Evolutionary conservation across 2,888 invertebrate genomes (phyloP).

Genomic region (Adela reaumurella): DNA sequence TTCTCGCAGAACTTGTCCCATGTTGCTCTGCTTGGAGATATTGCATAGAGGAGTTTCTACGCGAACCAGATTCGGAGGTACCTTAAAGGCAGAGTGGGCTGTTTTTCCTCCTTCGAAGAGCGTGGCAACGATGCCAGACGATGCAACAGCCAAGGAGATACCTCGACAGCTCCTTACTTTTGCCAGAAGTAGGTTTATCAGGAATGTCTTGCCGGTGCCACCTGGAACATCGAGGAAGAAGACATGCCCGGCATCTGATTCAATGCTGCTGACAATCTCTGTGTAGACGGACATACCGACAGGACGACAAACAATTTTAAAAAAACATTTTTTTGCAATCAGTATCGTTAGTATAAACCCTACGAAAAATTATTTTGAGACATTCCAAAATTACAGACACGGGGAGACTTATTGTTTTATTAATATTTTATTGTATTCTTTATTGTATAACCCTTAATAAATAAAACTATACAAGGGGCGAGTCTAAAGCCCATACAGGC

Average conservation of each 20-base stretch:
- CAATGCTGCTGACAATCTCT: slow-evolving; percentile 9
- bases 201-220: slow-evolving; percentile 25
- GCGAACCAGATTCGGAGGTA: slow-evolving; percentile 10
- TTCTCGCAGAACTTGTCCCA: slow-evolving; percentile 12
- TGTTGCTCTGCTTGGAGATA: slow-evolving; percentile 12
- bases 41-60: slow-evolving; percentile 14
- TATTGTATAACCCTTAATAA: too few relatives aligned
- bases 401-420: too few relatives aligned
- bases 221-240: slow-evolving; percentile 22
- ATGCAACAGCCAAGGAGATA: slow-evolving; percentile 20
- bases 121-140: slow-evolving; percentile 21
- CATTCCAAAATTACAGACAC: slow-evolving; percentile 15
- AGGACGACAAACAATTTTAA: slow-evolving; percentile 12
- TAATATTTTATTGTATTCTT: too few relatives aligned
- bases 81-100: slow-evolving; percentile 6
- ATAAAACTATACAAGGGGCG: too few relatives aligned
- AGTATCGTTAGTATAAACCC: too few relatives aligned
- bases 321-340: slow-evolving; percentile 13
- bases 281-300: slow-evolving; percentile 12
- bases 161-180: slow-evolving; percentile 15
- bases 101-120: slow-evolving; percentile 17
- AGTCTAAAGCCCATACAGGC: too few relatives aligned
- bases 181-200: slow-evolving; percentile 19
- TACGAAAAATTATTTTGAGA: too few relatives aligned
- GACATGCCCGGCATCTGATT: too few relatives aligned